These are phyloP conservation scores for Sphenopsis melanotis DNA, from an alignment of 2,797 vertebrate genomes.

Conservation along the genomic window DNA sequence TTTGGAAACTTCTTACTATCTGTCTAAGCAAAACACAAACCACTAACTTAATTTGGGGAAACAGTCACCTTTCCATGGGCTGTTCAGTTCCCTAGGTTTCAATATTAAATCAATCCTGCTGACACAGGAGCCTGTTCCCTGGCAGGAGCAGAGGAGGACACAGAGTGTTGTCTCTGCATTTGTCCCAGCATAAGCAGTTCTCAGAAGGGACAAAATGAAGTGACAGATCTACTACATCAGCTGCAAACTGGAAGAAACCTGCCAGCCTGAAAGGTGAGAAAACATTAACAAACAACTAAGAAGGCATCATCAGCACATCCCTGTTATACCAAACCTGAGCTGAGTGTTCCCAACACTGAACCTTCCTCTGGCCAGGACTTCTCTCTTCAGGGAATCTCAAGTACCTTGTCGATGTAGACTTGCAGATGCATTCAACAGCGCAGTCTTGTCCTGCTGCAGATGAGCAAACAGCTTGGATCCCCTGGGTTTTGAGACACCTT, in stretches of 20 bases:
- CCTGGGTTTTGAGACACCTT: background rate
- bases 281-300: background rate
- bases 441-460: background rate
- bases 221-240: background rate
- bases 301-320: background rate
- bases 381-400: background rate
- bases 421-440: background rate
- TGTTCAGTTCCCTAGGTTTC: background rate
- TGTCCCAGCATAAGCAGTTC: background rate
- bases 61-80: background rate
- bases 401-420: fast-evolving
- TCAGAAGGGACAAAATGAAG: background rate
- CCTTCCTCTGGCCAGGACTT: background rate
- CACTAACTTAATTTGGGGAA: background rate
- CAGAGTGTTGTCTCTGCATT: background rate
- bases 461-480: background rate
- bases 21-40: background rate
- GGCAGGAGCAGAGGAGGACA: background rate
- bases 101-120: background rate
- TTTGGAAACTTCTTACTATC: background rate
- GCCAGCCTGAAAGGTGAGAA: background rate
- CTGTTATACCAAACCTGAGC: background rate
- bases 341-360: background rate
- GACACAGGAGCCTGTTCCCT: background rate
- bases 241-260: background rate